A percentile compares a stretch with the other conserved stretches of the same genome.
Conservation (phyloP, 1,140 invertebrate genomes). For the Coboldia fuscipes region DNA sequence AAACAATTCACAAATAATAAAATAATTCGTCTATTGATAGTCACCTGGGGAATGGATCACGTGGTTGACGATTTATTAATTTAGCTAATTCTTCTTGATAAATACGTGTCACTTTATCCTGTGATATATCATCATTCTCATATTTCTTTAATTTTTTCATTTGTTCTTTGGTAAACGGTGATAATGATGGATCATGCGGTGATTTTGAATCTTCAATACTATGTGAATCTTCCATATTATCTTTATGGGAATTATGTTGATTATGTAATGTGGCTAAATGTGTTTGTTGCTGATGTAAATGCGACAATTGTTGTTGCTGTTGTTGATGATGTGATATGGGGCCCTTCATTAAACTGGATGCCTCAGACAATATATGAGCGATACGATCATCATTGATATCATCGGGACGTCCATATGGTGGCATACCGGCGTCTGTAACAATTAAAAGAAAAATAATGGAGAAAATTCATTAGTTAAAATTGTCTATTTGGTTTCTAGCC, state of each 20-base stretch:
- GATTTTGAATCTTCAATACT: conserved; percentile 66
- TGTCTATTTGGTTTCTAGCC: too few species aligned
- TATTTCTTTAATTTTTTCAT: conserved; percentile 58
- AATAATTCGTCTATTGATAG: conserved; percentile 8
- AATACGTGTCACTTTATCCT: conserved; percentile 90
- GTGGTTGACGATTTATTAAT: conserved; percentile 52
- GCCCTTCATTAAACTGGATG: conserved; percentile 49
- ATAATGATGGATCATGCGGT: conserved; percentile 48
- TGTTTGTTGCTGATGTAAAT: conserved; percentile 10
- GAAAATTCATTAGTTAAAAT: conserved; percentile 1
- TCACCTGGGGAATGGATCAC: conserved; percentile 50
- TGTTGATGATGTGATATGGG: conserved; percentile 7
- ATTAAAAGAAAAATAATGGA: too few species aligned
- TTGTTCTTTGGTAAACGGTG: conserved; percentile 44
- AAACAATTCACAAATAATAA: background rate
- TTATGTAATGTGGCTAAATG: conserved; percentile 7
- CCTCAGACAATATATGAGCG: conserved; percentile 81
- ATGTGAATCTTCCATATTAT: conserved; percentile 30
- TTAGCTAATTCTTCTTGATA: conserved; percentile 92
- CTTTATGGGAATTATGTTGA: background rate
- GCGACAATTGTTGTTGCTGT: background rate
- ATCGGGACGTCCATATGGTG: conserved; percentile 44
- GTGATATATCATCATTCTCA: conserved; percentile 85
- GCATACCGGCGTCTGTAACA: conserved; percentile 32
- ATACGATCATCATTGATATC: conserved; percentile 81